Conservation (phyloP, 2,113 vertebrate genomes). For the Gavia stellata region DNA sequence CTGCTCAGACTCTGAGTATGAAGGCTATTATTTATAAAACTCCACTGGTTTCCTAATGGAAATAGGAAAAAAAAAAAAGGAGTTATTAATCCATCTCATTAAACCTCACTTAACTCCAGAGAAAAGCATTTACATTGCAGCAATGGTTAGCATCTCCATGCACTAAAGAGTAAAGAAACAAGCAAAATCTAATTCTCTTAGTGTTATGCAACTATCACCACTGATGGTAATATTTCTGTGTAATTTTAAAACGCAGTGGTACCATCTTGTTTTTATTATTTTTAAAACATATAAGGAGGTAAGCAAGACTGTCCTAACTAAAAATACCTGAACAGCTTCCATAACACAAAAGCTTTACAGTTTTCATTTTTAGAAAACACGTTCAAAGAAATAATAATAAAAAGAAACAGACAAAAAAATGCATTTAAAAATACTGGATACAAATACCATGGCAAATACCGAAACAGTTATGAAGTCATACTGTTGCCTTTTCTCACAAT, state of each 20-base stretch:
- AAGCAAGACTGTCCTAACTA: not conserved
- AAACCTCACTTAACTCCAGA: not conserved
- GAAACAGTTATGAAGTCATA: not conserved
- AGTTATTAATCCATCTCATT: not conserved
- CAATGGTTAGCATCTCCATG: not conserved
- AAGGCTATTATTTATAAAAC: constrained; percentile 98
- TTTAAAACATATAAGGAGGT: not conserved
- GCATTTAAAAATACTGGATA: not conserved
- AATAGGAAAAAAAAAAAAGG: not conserved
- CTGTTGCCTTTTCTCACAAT: not conserved
- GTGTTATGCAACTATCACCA: not conserved
- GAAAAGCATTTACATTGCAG: not conserved
- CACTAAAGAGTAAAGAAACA: not conserved
- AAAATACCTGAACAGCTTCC: not conserved
- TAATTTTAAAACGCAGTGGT: not conserved
- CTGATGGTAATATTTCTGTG: not conserved
- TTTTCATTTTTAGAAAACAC: not conserved
- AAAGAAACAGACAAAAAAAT: not conserved
- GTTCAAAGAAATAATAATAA: not conserved
- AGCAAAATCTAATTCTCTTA: not conserved
- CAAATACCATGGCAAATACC: not conserved
- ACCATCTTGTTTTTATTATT: not conserved
- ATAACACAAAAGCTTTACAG: not conserved
- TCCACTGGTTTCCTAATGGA: constrained; percentile 92
- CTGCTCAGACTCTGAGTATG: constrained; percentile 90